These are phyloP conservation scores for Lycopodina hypogea DNA, from an alignment of 37 sponge, comb jelly and placozoan species.

Conservation along the genomic window DNA sequence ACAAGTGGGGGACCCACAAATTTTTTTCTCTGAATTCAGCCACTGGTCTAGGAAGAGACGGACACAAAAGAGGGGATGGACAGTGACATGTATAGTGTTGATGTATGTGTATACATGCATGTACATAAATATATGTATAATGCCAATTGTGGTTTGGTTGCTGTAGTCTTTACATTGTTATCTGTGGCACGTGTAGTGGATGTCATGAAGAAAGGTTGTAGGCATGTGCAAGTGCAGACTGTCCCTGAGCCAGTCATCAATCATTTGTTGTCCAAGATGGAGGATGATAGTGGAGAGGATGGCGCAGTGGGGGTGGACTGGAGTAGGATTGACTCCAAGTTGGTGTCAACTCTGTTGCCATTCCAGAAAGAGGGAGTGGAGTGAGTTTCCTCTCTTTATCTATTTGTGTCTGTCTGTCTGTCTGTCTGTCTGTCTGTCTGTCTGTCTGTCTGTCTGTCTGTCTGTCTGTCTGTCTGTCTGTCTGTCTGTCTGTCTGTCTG, in stretches of 20 bases:
- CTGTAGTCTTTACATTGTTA: no score
- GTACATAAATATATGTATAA: no score
- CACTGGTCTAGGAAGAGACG: no score
- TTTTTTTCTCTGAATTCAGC: no score
- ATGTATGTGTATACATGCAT: no score
- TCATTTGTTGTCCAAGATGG: slow-evolving; percentile 12
- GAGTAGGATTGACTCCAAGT: slow-evolving; percentile 26
- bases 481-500: no score
- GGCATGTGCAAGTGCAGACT: slow-evolving; percentile 34
- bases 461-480: slow-evolving; percentile 26
- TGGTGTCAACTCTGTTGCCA: slow-evolving; percentile 62
- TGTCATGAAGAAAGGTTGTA: slow-evolving; percentile 30
- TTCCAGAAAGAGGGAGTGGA: slow-evolving; percentile 86
- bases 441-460: slow-evolving; percentile 31
- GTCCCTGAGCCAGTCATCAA: slow-evolving; percentile 62
- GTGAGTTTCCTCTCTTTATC: slow-evolving; percentile 48
- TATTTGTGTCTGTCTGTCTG: slow-evolving; percentile 26
- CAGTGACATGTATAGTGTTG: no score
- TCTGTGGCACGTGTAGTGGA: slow-evolving; percentile 7
- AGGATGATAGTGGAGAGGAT: not conserved
- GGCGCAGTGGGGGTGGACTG: slow-evolving; percentile 15
- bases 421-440: slow-evolving; percentile 32
- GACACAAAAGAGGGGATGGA: no score
- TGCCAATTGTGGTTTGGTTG: no score
- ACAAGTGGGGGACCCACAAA: no score